phyloP scores from a whole-genome alignment of 2,888 invertebrate genomes.

The Drosophila mayaguana region DNA sequence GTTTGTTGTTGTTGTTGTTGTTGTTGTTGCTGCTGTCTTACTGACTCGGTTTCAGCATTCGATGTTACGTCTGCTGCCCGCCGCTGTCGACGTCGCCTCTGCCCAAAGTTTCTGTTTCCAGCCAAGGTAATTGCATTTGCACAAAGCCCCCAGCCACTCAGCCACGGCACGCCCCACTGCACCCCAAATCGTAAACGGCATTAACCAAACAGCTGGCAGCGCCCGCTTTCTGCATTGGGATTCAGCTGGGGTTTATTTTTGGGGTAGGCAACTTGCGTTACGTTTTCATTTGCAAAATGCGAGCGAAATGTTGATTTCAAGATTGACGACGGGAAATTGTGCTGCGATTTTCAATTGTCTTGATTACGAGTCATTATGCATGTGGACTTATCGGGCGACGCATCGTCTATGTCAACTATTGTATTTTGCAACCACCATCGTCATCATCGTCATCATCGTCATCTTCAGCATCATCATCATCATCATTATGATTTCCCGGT shows the following conservation, averaged over 20 bases:
- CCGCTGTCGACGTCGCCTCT: slow-evolving; percentile 17
- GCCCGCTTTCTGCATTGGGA: slow-evolving; percentile 37
- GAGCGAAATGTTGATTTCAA: slow-evolving; percentile 44
- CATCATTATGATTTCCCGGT: slow-evolving; percentile 46
- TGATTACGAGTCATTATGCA: slow-evolving; percentile 56
- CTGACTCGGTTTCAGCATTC: slow-evolving; percentile 58
- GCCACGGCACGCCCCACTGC: slow-evolving; percentile 56
- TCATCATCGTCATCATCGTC: slow-evolving; percentile 10
- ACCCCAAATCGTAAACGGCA: slow-evolving; percentile 34
- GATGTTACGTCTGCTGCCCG: slow-evolving; percentile 54
- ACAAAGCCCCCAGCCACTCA: slow-evolving; percentile 50
- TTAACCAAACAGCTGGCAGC: slow-evolving; percentile 10
- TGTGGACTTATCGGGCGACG: slow-evolving; percentile 36
- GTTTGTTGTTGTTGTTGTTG: slow-evolving; percentile 18
- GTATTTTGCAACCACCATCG: slow-evolving; percentile 24
- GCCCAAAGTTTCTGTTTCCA: slow-evolving; percentile 16
- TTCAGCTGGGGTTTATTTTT: slow-evolving; percentile 37
- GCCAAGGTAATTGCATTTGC: slow-evolving; percentile 76
- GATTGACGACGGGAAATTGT: slow-evolving; percentile 6
- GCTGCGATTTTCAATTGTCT: slow-evolving; percentile 46
- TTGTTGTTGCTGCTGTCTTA: slow-evolving; percentile 40
- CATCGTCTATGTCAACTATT: slow-evolving; percentile 22
- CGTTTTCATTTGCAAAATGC: slow-evolving; percentile 64
- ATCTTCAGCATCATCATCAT: slow-evolving; percentile 18
- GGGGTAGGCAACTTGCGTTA: slow-evolving; percentile 51